phyloP scores from a whole-genome alignment of 1,140 invertebrate genomes.

The Orussus abietinus region DNA sequence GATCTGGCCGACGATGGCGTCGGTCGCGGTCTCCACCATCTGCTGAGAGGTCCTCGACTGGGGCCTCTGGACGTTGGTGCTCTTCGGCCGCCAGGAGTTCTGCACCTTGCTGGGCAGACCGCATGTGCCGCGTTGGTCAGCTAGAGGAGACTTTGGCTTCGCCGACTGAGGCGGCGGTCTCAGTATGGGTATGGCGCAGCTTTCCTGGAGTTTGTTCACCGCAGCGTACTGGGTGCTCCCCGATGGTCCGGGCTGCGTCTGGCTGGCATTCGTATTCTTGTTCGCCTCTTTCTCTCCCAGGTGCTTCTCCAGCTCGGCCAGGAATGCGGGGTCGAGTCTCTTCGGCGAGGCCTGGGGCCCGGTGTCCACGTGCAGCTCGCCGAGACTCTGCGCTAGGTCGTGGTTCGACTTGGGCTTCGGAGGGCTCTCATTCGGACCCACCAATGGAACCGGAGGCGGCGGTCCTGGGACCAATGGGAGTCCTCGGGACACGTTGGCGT shows the following conservation, averaged over 20 bases:
- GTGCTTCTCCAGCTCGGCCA: constrained; percentile 62
- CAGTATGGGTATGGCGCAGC: constrained; percentile 42
- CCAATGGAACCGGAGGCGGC: constrained; percentile 23
- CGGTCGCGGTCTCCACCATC: constrained; percentile 31
- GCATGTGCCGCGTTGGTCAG: constrained; percentile 19
- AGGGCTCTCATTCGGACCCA: constrained; percentile 38
- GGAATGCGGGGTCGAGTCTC: constrained; percentile 57
- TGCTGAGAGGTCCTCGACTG: constrained; percentile 27
- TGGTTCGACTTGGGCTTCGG: constrained; percentile 37
- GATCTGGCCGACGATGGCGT: constrained; percentile 40
- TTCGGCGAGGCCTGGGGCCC: constrained; percentile 28
- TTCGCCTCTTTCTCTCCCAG: constrained; percentile 54
- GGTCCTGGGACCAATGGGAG: constrained; percentile 11
- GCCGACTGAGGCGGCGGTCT: constrained; percentile 46
- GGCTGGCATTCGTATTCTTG: constrained; percentile 48
- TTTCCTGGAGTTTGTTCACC: constrained; percentile 33
- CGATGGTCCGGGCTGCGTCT: constrained; percentile 13
- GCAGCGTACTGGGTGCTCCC: constrained; percentile 9
- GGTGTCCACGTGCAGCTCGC: constrained; percentile 35
- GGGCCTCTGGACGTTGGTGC: constrained; percentile 36
- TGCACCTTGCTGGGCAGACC: constrained; percentile 35
- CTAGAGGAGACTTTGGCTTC: constrained; percentile 40
- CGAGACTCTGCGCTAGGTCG: constrained; percentile 40
- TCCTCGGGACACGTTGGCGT: constrained; percentile 31
- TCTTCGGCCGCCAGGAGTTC: constrained; percentile 40